These are phyloP conservation scores for Drosophila baimaii DNA, from an alignment of 1,140 invertebrate genomes.

Conservation along the genomic window DNA sequence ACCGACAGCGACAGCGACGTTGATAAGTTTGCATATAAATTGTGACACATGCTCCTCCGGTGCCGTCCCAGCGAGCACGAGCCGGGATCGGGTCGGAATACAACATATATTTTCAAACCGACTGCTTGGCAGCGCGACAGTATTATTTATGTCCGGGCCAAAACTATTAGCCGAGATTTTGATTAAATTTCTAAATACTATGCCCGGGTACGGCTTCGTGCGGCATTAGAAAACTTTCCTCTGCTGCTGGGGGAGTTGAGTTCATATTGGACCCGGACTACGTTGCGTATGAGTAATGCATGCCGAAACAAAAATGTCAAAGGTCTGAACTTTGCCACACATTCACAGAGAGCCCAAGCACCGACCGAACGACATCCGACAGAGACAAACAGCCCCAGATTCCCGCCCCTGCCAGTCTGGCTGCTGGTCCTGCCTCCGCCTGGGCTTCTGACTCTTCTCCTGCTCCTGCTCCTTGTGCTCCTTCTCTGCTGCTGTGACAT, in stretches of 20 bases:
- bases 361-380: constrained; percentile 43
- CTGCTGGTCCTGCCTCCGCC: constrained; percentile 18
- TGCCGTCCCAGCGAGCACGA: constrained; percentile 5
- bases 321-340: constrained; percentile 80
- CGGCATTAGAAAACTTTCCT: constrained; percentile 65
- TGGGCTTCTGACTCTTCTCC: too few species aligned
- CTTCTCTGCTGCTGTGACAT: constrained; percentile 65
- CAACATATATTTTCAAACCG: constrained; percentile 60
- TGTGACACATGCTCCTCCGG: constrained; percentile 67
- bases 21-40: constrained; percentile 83
- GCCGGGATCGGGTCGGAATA: too few species aligned
- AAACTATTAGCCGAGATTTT: constrained; percentile 78
- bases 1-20: constrained; percentile 46
- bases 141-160: constrained; percentile 69
- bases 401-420: constrained; percentile 23
- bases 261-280: constrained; percentile 52
- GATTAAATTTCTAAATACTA: constrained; percentile 75
- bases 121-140: constrained; percentile 35
- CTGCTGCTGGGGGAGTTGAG: constrained; percentile 48
- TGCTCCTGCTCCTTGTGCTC: not conserved
- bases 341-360: constrained; percentile 34
- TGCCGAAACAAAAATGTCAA: constrained; percentile 73
- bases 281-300: constrained; percentile 79
- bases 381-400: constrained; percentile 63
- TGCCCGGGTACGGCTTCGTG: not conserved